Evolutionary conservation across 2,888 invertebrate genomes (phyloP).

Genomic region (Pseudococcus longispinus): DNA sequence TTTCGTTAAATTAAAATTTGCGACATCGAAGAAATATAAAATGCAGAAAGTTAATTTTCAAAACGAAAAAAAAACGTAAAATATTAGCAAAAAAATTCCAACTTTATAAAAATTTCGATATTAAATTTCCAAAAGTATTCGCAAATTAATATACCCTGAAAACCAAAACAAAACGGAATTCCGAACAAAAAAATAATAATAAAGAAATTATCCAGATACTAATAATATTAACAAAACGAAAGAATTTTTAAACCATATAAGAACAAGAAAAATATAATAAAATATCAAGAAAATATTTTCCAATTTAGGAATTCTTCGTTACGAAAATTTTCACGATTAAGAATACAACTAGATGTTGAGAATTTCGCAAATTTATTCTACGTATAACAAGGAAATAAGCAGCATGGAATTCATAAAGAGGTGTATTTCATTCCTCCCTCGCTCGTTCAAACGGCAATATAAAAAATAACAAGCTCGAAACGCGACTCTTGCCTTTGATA

Average conservation of each 20-base stretch:
- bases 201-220: neutral
- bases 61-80: neutral
- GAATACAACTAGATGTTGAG: neutral
- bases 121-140: neutral
- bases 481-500: conserved; percentile 1
- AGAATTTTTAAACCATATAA: neutral
- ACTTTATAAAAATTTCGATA: neutral
- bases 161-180: neutral
- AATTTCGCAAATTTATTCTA: neutral
- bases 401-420: neutral
- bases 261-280: neutral
- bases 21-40: too few species aligned
- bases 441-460: neutral
- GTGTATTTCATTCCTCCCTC: neutral
- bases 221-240: neutral
- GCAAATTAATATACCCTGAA: neutral
- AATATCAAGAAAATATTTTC: neutral
- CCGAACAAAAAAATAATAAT: neutral
- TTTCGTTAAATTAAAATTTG: too few species aligned
- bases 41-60: too few species aligned
- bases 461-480: conserved; percentile 2
- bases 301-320: neutral
- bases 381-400: neutral
- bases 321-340: neutral
- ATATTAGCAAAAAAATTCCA: neutral